A percentile compares a stretch with the other conserved stretches of the same genome.
Conservation (phyloP, 1,140 invertebrate genomes). For the Drosophila auraria region DNA sequence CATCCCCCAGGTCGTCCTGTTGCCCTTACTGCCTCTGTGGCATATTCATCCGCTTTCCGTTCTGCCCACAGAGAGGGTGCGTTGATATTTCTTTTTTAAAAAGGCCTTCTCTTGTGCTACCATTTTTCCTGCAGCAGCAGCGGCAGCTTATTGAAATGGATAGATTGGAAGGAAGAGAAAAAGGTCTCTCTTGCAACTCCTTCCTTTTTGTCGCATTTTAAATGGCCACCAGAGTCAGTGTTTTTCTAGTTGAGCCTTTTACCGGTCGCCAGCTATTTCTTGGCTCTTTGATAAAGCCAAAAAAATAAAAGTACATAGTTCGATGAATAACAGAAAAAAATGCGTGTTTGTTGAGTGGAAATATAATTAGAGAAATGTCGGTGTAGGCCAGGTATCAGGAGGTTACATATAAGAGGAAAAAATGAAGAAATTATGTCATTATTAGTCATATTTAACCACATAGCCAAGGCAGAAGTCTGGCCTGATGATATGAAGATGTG, state of each 20-base stretch:
- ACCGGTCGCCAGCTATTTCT: constrained; percentile 14
- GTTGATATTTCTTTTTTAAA: constrained; percentile 34
- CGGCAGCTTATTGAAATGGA: constrained; percentile 36
- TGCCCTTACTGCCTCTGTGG: constrained; percentile 29
- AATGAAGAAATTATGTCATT: not conserved
- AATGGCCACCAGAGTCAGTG: constrained; percentile 16
- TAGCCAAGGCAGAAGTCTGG: not conserved
- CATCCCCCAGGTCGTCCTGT: constrained; percentile 16
- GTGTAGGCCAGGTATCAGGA: not conserved
- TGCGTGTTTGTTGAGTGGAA: not conserved
- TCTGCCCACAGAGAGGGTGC: constrained; percentile 25
- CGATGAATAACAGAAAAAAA: not conserved
- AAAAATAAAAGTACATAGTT: not conserved
- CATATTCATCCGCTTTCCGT: constrained; percentile 37
- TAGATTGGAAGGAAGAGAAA: constrained; percentile 6
- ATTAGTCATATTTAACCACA: constrained; percentile 21
- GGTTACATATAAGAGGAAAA: not conserved
- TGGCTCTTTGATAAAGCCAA: constrained; percentile 1
- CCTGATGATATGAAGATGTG: not conserved
- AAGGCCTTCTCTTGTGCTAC: constrained; percentile 18
- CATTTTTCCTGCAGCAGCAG: constrained; percentile 23
- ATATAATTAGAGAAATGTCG: not conserved
- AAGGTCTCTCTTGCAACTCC: constrained; percentile 9
- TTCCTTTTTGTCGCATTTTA: constrained; percentile 68
- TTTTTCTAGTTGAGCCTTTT: constrained; percentile 3